phyloP scores from a whole-genome alignment of 2,113 vertebrate species.

The Choloepus hoffmanni region DNA sequence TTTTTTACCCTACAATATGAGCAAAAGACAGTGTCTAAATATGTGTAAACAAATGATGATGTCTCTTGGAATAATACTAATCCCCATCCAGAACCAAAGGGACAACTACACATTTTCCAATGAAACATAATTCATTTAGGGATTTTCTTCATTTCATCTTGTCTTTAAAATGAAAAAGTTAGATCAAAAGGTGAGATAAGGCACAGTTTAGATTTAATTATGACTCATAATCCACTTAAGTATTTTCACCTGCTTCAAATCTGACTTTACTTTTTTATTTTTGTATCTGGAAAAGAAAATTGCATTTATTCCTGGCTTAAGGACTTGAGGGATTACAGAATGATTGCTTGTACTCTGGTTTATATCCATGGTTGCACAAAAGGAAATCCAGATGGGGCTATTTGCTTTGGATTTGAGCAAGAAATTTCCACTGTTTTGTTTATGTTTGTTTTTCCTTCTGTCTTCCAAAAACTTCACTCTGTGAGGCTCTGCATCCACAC shows the following conservation, averaged over 20 bases:
- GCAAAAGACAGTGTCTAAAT: not conserved
- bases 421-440: not conserved
- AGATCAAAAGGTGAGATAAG: slow-evolving; percentile 16
- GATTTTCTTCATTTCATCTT: not conserved
- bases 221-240: slow-evolving; percentile 33
- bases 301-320: not conserved
- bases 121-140: not conserved
- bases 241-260: not conserved
- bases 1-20: not conserved
- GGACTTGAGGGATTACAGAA: not conserved
- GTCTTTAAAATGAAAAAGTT: not conserved
- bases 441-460: not conserved
- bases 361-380: not conserved
- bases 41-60: not conserved
- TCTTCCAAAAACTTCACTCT: not conserved
- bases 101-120: not conserved
- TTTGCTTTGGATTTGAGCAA: slow-evolving; percentile 22
- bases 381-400: slow-evolving; percentile 2
- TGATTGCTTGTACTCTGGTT: not conserved
- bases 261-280: slow-evolving; percentile 44
- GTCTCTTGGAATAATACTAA: not conserved
- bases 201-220: slow-evolving; percentile 21
- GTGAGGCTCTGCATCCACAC: not conserved
- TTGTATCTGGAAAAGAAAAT: slow-evolving; percentile 49
- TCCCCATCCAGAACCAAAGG: not conserved